Conservation (phyloP, 2,888 invertebrate species). For the Eupithecia tripunctaria region DNA sequence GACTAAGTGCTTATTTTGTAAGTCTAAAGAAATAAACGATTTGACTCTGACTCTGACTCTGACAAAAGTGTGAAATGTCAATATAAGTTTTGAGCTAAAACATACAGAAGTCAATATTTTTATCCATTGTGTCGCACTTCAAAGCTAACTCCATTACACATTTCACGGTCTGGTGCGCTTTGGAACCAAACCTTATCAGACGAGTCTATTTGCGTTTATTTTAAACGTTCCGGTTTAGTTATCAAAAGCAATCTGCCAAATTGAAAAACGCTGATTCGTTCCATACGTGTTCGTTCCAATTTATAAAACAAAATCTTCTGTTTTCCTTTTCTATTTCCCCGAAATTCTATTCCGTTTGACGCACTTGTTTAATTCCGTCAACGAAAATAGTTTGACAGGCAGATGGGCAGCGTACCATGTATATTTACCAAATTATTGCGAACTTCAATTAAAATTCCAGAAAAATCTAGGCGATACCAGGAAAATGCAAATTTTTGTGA, state of each 20-base stretch:
- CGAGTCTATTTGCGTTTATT: not conserved
- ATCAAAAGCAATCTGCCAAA: not conserved
- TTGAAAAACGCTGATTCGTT: slow-evolving; percentile 16
- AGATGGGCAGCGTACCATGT: slow-evolving; percentile 17
- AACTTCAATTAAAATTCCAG: slow-evolving; percentile 22
- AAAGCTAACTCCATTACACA: not conserved
- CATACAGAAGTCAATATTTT: not conserved
- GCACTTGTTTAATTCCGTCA: slow-evolving; percentile 23
- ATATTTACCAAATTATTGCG: slow-evolving; percentile 16
- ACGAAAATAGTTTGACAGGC: slow-evolving; percentile 33
- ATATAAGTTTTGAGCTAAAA: not conserved
- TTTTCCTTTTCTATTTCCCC: slow-evolving; percentile 16
- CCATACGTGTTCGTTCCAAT: slow-evolving; percentile 2
- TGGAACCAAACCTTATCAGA: not conserved
- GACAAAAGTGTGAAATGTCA: not conserved
- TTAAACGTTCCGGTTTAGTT: not conserved
- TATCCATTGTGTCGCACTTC: not conserved
- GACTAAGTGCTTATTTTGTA: too few species aligned
- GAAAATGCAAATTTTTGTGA: not conserved
- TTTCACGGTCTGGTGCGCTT: not conserved
- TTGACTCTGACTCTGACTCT: too few species aligned
- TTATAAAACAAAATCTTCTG: slow-evolving; percentile 20
- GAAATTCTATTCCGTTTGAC: slow-evolving; percentile 24
- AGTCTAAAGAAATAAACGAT: too few species aligned
- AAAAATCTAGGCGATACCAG: slow-evolving; percentile 9